Conservation (phyloP, 2,888 invertebrate genomes). For the Marasmarcha lunaedactyla region DNA sequence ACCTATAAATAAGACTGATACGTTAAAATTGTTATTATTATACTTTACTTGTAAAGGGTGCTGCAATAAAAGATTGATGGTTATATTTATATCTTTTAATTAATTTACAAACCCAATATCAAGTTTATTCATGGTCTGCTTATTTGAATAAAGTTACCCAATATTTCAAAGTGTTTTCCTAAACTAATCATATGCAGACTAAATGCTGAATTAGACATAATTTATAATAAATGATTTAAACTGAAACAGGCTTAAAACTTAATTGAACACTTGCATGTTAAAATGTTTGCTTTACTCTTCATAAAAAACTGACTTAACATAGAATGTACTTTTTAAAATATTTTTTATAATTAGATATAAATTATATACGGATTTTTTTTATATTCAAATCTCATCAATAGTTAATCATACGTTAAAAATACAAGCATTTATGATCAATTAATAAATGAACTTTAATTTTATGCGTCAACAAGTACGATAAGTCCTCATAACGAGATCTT, state of each 20-base stretch:
- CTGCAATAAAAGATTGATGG: slow-evolving; percentile 3
- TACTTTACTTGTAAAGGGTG: slow-evolving; percentile 3
- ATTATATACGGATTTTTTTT: slow-evolving; percentile 1
- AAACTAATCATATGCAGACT: slow-evolving; percentile 7
- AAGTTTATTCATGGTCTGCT: slow-evolving; percentile 5
- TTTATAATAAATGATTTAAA: slow-evolving; percentile 3
- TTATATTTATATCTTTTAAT: slow-evolving; percentile 2
- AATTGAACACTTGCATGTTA: slow-evolving; percentile 3
- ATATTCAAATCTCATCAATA: slow-evolving; percentile 1
- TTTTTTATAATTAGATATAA: slow-evolving; percentile 1
- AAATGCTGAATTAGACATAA: slow-evolving; percentile 4
- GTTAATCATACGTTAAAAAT: too few species aligned
- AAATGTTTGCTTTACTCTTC: slow-evolving; percentile 2
- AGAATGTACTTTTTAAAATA: slow-evolving; percentile 2
- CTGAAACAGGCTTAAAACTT: too few species aligned
- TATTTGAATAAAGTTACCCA: slow-evolving; percentile 6
- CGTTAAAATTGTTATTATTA: slow-evolving; percentile 3
- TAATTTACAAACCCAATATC: slow-evolving; percentile 4
- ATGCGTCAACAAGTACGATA: slow-evolving; percentile 1
- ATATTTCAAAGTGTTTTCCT: too few species aligned
- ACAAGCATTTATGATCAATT: slow-evolving; percentile 2
- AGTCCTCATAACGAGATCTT: too few species aligned
- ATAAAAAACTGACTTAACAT: slow-evolving; percentile 5
- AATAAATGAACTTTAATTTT: slow-evolving; percentile 1
- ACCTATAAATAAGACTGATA: slow-evolving; percentile 4